Evolutionary conservation across 2,888 invertebrate species (phyloP).

Genomic region (Diplazon laetatorius): DNA sequence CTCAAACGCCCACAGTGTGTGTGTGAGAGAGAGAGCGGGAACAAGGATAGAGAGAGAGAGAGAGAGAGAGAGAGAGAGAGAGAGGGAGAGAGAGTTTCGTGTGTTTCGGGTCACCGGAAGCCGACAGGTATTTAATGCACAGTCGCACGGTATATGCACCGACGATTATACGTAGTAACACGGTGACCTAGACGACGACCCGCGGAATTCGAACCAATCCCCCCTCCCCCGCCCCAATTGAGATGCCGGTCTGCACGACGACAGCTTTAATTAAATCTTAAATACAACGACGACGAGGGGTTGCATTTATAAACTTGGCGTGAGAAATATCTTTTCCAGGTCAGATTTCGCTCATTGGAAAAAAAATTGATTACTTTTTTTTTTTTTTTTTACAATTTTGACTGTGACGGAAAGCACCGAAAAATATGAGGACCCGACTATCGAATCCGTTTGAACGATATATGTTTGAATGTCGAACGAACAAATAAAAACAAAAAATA

Average conservation of each 20-base stretch:
- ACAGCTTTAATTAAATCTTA: not conserved
- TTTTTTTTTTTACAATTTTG: too few species aligned
- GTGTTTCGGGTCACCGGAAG: conserved; percentile 18
- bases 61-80: too few species aligned
- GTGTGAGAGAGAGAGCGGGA: too few species aligned
- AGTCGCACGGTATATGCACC: not conserved
- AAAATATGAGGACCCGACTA: too few species aligned
- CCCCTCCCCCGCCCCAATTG: not conserved
- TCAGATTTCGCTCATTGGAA: too few species aligned
- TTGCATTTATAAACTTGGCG: not conserved
- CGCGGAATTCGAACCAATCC: not conserved
- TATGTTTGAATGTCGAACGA: too few species aligned
- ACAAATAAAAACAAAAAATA: too few species aligned
- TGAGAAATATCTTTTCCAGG: too few species aligned
- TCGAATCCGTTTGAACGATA: too few species aligned
- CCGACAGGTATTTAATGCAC: conserved; percentile 46
- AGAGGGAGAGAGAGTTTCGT: conserved; percentile 49
- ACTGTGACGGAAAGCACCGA: too few species aligned
- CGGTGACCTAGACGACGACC: not conserved
- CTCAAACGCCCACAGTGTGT: conserved; percentile 4
- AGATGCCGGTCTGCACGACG: not conserved
- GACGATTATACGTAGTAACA: conserved; percentile 8
- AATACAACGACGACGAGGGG: not conserved
- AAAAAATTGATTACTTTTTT: too few species aligned
- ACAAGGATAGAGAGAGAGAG: too few species aligned